Evolutionary conservation across 1,140 invertebrate species (phyloP), one percentile per base, ranked within the genome.

Genomic region (Holcopasites calliopsidis): DNA sequence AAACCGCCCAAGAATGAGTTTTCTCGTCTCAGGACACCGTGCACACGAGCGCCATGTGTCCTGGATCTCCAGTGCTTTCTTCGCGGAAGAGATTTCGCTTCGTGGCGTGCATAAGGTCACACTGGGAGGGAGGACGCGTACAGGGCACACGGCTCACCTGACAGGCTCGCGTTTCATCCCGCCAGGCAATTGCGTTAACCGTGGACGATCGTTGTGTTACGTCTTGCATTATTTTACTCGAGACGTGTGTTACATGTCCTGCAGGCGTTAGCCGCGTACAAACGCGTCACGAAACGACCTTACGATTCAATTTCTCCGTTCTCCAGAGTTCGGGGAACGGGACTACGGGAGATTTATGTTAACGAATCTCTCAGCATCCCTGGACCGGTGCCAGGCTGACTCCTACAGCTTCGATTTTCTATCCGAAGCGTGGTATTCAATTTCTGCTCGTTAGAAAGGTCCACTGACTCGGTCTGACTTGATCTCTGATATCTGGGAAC

Each of bases 131-230:
- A n/a, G 23, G 54, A 49, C 60, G 60, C 54, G 71, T 33, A 65
- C 58, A n/a, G 70, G 40, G 28, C 58, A 54, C 60, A 58, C 26
- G 35, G 69, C 69, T 77, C 75, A 77, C 69, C 75, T 77, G 75
- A 77, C 69, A 65, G 60, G 69, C 62, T 77, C 69, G 69, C 72
- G 69, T 77, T 77, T 77, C 68, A 71, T 57, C 50, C 50, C 28
- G 18, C 35, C 26, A 23, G n/a, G n/a, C n/a, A n/a, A n/a, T n/a
- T 71, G 31, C 72, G 35, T 76, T 61, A n/a, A 62, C 47, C 6
- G 54, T 44, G 44, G 35, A 40, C 75, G 33, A 35, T 54, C 49
- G 57, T 76, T n/a, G n/a, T n/a, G n/a, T n/a, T 61, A 61, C 60
- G 42, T 77, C 38, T 72, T 58, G 33, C 68, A 42, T 72, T 72